A percentile compares a stretch with the other conserved stretches of the same genome.
phyloP scores from a whole-genome alignment of 2,888 invertebrate genomes.

The Heliconius aoede region DNA sequence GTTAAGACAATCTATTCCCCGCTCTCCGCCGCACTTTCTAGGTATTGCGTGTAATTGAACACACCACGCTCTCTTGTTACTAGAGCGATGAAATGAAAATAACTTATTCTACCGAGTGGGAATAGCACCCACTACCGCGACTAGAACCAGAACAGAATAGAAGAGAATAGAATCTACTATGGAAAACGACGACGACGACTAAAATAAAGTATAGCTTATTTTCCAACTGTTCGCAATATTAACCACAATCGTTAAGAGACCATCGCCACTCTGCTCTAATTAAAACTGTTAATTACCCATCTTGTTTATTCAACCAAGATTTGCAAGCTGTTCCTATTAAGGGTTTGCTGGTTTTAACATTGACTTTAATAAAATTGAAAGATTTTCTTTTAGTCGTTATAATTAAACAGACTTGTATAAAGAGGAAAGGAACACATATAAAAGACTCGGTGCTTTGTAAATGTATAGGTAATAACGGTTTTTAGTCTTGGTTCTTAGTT shows the following conservation, averaged over 20 bases:
- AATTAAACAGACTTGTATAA: neutral
- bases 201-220: neutral
- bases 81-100: neutral
- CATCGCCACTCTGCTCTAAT: conserved; percentile 13
- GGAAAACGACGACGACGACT: neutral
- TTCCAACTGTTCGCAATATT: conserved; percentile 8
- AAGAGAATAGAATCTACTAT: too few species aligned
- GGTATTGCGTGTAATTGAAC: too few species aligned
- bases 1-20: too few species aligned
- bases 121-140: neutral
- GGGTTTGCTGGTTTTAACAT: neutral
- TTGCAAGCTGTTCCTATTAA: conserved; percentile 14
- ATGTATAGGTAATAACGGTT: neutral
- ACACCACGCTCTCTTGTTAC: too few species aligned
- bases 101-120: neutral
- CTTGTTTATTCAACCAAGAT: conserved; percentile 20
- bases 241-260: conserved; percentile 9
- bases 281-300: conserved; percentile 12
- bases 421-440: neutral
- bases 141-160: too few species aligned
- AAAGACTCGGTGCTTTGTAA: neutral
- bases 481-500: neutral
- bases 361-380: neutral
- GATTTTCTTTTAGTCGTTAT: neutral
- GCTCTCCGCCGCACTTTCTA: too few species aligned